Evolutionary conservation across 1,140 invertebrate genomes (phyloP).

Genomic region (Dufourea novaeangliae): DNA sequence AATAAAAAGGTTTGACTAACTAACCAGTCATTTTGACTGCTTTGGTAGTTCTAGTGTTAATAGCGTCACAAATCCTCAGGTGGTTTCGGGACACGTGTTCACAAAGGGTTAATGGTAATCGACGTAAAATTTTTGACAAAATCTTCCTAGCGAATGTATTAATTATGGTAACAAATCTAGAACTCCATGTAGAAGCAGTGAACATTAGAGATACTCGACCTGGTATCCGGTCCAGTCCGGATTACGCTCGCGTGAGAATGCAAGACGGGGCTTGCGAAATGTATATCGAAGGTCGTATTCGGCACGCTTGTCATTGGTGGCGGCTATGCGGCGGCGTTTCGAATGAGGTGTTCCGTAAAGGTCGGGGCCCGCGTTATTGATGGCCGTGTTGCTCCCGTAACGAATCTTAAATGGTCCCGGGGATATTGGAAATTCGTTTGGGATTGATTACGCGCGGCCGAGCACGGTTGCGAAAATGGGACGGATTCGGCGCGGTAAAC

Average conservation of each 20-base stretch:
- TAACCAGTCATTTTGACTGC: too few species aligned
- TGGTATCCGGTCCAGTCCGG: slow-evolving; percentile 14
- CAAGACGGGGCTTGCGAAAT: slow-evolving; percentile 28
- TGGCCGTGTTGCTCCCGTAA: slow-evolving; percentile 29
- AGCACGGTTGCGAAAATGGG: background rate
- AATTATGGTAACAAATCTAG: too few species aligned
- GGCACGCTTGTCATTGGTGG: slow-evolving; percentile 37
- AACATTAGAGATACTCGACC: background rate
- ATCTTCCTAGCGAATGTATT: too few species aligned
- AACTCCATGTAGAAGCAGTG: background rate
- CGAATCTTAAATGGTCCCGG: slow-evolving; percentile 39
- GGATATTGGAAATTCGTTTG: slow-evolving; percentile 34
- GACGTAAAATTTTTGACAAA: too few species aligned
- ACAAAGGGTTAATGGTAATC: too few species aligned
- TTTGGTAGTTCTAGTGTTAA: too few species aligned
- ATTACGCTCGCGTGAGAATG: slow-evolving; percentile 29
- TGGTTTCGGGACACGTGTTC: too few species aligned
- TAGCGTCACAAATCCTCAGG: too few species aligned
- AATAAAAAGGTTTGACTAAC: too few species aligned
- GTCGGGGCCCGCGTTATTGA: slow-evolving; percentile 38
- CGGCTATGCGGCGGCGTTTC: slow-evolving; percentile 26
- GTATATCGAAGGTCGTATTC: slow-evolving; percentile 48
- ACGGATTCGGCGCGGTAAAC: background rate
- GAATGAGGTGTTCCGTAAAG: slow-evolving; percentile 27
- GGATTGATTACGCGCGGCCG: slow-evolving; percentile 15